A percentile compares a stretch with the other conserved stretches of the same genome.
Conservation (phyloP, 2,113 vertebrate genomes). For the Neotragus moschatus region DNA sequence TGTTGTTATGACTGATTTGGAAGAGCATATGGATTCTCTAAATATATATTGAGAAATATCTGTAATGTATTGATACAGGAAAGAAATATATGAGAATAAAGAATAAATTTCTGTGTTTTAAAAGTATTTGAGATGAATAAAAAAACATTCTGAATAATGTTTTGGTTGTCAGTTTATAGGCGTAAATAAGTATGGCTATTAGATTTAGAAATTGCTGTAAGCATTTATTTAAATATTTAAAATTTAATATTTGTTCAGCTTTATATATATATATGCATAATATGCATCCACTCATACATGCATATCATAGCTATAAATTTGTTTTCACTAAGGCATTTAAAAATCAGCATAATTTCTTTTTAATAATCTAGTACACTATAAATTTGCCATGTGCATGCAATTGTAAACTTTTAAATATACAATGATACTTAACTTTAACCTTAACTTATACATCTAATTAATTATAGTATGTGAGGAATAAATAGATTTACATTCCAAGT, state of each 20-base stretch:
- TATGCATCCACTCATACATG: not conserved
- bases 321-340: constrained; percentile 31
- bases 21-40: not conserved
- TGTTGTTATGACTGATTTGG: not conserved
- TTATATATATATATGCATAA: not conserved
- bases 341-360: constrained; percentile 29
- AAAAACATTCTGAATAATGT: constrained; percentile 26
- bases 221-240: not conserved
- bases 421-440: constrained; percentile 61
- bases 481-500: constrained; percentile 73
- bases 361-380: constrained; percentile 26
- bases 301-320: not conserved
- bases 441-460: constrained; percentile 71
- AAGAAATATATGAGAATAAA: constrained; percentile 20
- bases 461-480: constrained; percentile 65
- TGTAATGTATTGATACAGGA: not conserved
- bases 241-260: not conserved
- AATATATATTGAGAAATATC: not conserved
- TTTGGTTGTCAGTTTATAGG: not conserved
- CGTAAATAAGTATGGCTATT: not conserved
- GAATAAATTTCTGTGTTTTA: not conserved
- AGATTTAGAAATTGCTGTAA: constrained; percentile 24
- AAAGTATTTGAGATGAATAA: not conserved
- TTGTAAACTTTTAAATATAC: constrained; percentile 53
- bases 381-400: constrained; percentile 43